These are phyloP conservation scores for Stenchaetothrips biformis DNA, from an alignment of 2,888 invertebrate genomes.

Conservation along the genomic window DNA sequence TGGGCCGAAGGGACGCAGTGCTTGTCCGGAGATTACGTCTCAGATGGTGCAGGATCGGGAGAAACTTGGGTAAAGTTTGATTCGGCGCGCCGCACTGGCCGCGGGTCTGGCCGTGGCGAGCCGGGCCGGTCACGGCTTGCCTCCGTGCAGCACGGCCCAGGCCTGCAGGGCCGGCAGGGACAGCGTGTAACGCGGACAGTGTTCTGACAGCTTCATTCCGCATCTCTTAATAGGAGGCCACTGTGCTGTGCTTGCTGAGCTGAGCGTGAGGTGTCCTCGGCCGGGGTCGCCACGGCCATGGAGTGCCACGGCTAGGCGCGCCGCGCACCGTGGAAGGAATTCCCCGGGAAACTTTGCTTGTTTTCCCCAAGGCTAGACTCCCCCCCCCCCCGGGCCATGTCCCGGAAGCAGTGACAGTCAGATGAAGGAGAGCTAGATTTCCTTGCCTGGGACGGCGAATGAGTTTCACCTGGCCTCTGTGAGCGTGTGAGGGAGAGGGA, in stretches of 20 bases:
- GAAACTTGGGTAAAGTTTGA: slow-evolving; percentile 21
- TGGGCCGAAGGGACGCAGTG: not conserved
- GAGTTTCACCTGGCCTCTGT: no score
- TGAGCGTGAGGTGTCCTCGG: not conserved
- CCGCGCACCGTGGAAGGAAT: not conserved
- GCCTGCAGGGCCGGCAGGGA: no score
- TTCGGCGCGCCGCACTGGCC: not conserved
- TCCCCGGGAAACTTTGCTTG: not conserved
- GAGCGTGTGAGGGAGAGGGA: no score
- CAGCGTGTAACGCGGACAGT: not conserved
- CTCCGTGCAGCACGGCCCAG: no score
- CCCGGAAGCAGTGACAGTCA: no score
- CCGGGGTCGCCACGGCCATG: not conserved
- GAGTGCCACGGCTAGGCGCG: not conserved
- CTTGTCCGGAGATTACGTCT: slow-evolving; percentile 18
- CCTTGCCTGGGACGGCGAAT: no score
- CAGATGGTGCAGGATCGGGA: slow-evolving; percentile 7
- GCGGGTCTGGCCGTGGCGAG: no score
- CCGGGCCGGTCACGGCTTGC: no score
- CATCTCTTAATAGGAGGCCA: not conserved
- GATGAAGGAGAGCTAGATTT: no score
- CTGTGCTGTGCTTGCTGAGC: not conserved
- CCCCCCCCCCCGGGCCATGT: no score
- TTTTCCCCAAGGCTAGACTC: not conserved
- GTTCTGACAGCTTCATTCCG: slow-evolving; percentile 12